Evolutionary conservation across 2,797 vertebrate genomes (phyloP), one percentile per base, ranked within the genome.

Genomic region (Megalops cyprinoides): DNA sequence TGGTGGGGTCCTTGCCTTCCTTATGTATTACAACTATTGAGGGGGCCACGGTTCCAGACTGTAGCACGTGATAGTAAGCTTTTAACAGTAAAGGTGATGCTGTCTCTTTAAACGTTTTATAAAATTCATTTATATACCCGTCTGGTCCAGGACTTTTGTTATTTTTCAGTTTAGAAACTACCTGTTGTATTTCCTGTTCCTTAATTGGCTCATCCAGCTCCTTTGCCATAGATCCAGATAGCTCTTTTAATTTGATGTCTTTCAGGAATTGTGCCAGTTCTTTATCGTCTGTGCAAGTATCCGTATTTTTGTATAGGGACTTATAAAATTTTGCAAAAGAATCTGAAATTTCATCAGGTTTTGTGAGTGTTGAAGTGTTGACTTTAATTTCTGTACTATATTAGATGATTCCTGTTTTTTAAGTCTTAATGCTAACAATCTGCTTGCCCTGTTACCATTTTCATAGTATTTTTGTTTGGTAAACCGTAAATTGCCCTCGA

Each of bases 1-100:
- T 1, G 0, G 71, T 84, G 2, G 81, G 77, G n/a, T 86, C 71
- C 31, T 84, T 83, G 0, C 76, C 81, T 1, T 85, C 75, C 51
- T 86, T 84, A 34, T 80, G 76, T 46, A 85, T 79, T 0, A 85
- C 77, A 0, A 83, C 48, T 23, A 87, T 82, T 0, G 80, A 80
- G 0, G 81, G 85, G 0, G 74, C 74, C 56, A 80, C 8, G 0
- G 4, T 79, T 2, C 8, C 0, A 3, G n/a, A 67, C 5, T 83
- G 1, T 4, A 88, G 8, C 0, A 48, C 65, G 56, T 83, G 18
- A 4, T 31, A 69, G 7, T 80, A 81, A 5, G 78, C 78, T 18
- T 82, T 51, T 58, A 83, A 9, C 1, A 84, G 6, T 7, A 81
- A 7, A 1, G 79, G 51, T 0, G 73, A 69, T 2, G 85, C 75